These are phyloP conservation scores for Lydus trimaculatus DNA, from an alignment of 2,888 invertebrate genomes.

Conservation along the genomic window DNA sequence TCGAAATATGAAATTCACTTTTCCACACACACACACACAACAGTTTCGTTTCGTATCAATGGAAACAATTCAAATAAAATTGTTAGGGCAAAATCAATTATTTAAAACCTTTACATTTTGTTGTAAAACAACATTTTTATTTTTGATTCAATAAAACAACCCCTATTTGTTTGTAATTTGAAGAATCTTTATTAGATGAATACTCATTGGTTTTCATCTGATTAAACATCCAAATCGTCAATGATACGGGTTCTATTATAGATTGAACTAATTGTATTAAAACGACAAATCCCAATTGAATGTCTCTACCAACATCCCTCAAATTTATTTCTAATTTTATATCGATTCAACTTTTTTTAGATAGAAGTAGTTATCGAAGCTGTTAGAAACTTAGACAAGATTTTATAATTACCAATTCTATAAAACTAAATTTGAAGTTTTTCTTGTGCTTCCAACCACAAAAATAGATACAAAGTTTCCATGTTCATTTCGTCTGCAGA, in stretches of 20 bases:
- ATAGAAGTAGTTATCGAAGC: slow-evolving; percentile 20
- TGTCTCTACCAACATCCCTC: background rate
- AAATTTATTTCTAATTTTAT: slow-evolving; percentile 13
- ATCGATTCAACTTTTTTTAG: slow-evolving; percentile 12
- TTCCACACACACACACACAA: too few relatives aligned
- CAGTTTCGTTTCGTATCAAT: too few relatives aligned
- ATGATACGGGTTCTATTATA: background rate
- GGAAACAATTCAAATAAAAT: too few relatives aligned
- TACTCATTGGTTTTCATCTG: background rate
- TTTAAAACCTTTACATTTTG: too few relatives aligned
- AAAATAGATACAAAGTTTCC: background rate
- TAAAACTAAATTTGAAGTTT: background rate
- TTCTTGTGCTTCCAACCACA: background rate
- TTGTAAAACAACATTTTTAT: too few relatives aligned
- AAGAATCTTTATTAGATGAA: background rate
- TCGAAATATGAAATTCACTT: background rate
- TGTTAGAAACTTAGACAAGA: slow-evolving; percentile 18
- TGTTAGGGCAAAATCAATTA: too few relatives aligned
- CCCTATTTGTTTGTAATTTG: background rate
- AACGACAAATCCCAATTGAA: background rate
- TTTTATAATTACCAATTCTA: slow-evolving; percentile 26
- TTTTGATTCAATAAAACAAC: background rate
- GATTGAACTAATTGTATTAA: background rate
- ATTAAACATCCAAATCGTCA: background rate
- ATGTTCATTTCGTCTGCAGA: slow-evolving; percentile 13